Evolutionary conservation across 2,797 vertebrate genomes (phyloP).

Genomic region (Caiman crocodilus): DNA sequence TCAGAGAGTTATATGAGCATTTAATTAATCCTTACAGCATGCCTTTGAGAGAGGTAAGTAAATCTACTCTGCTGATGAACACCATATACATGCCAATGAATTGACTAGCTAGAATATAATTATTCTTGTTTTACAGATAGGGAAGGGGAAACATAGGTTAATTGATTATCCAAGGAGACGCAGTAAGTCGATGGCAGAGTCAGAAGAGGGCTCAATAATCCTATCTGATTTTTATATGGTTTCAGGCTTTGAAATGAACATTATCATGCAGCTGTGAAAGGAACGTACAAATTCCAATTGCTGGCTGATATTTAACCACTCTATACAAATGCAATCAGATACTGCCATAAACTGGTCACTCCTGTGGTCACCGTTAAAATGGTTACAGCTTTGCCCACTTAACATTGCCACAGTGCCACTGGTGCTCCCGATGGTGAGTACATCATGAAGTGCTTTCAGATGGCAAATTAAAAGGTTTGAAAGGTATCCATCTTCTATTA

Average conservation of each 20-base stretch:
- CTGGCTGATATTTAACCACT: neutral
- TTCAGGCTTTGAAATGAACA: neutral
- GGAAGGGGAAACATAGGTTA: neutral
- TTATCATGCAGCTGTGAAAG: fast-evolving
- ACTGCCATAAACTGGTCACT: neutral
- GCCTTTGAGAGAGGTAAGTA: neutral
- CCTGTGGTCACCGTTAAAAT: slow-evolving; percentile 35
- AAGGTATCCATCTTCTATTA: slow-evolving; percentile 26
- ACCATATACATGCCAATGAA: neutral
- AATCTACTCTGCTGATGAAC: neutral
- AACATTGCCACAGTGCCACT: neutral
- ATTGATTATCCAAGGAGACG: neutral
- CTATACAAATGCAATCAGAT: neutral
- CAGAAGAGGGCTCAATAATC: neutral
- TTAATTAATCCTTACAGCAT: neutral
- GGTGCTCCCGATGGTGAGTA: neutral
- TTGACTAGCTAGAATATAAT: neutral
- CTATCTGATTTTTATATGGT: fast-evolving
- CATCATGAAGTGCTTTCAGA: slow-evolving; percentile 7
- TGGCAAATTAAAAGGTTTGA: slow-evolving; percentile 30
- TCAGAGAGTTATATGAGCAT: slow-evolving; percentile 19
- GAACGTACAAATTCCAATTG: neutral
- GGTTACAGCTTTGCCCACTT: neutral
- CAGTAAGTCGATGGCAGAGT: neutral
- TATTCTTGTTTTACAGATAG: neutral